These are phyloP conservation scores for Stegodyphus mimosarum DNA, from an alignment of 1,140 invertebrate genomes.

Conservation along the genomic window DNA sequence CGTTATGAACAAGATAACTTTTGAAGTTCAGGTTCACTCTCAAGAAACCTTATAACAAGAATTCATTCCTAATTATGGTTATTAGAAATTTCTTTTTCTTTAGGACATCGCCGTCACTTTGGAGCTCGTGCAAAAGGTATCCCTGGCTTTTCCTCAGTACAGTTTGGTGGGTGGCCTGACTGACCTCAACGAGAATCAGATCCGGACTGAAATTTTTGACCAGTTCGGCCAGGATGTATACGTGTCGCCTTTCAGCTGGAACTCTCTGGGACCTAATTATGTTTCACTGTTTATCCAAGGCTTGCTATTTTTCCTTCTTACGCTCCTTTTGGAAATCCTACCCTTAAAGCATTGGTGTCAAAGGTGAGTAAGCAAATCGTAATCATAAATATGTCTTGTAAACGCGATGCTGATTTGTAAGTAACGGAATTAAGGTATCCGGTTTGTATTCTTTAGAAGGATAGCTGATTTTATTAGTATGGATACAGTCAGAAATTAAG, in stretches of 20 bases:
- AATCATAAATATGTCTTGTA: too few relatives aligned
- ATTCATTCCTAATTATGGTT: too few relatives aligned
- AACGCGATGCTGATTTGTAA: too few relatives aligned
- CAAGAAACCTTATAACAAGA: too few relatives aligned
- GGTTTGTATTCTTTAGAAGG: too few relatives aligned
- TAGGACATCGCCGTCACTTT: slow-evolving; percentile 58
- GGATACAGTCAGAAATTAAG: too few relatives aligned
- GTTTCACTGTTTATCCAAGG: slow-evolving; percentile 69
- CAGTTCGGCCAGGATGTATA: slow-evolving; percentile 67
- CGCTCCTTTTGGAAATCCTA: slow-evolving; percentile 69
- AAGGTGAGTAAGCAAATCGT: slow-evolving; percentile 10
- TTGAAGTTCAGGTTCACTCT: too few relatives aligned
- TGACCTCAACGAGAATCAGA: slow-evolving; percentile 70
- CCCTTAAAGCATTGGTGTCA: slow-evolving; percentile 5
- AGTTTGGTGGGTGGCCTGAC: slow-evolving; percentile 71
- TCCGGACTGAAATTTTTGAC: slow-evolving; percentile 67
- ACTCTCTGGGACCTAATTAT: slow-evolving; percentile 70
- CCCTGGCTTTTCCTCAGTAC: slow-evolving; percentile 73
- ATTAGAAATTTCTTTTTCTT: not conserved
- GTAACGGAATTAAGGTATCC: too few relatives aligned
- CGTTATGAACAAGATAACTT: too few relatives aligned
- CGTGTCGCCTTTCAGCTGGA: slow-evolving; percentile 67
- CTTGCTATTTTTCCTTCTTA: slow-evolving; percentile 68
- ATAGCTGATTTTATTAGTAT: too few relatives aligned
- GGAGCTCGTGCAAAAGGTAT: slow-evolving; percentile 68